phyloP scores from a whole-genome alignment of 1,140 invertebrate genomes.

The Trinorchestia longiramus region DNA sequence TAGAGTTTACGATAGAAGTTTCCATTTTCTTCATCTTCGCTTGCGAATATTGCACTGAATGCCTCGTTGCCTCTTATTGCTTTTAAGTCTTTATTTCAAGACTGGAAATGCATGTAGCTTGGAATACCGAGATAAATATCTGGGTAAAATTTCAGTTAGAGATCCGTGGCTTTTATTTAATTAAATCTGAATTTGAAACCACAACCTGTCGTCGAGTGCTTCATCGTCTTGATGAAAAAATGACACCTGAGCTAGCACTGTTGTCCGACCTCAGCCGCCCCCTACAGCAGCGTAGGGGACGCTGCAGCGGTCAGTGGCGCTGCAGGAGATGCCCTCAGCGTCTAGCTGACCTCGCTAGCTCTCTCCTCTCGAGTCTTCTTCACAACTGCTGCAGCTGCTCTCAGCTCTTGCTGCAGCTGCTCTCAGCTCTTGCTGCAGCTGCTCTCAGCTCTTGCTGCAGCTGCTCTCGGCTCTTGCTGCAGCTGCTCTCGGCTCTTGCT shows the following conservation, averaged over 20 bases:
- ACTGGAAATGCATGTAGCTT: no score
- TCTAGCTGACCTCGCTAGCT: not conserved
- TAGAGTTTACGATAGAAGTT: no score
- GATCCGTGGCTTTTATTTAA: no score
- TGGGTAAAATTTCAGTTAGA: no score
- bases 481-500: not conserved
- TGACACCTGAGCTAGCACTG: not conserved
- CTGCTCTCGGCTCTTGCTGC: not conserved
- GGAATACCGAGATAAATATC: no score
- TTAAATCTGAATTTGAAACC: no score
- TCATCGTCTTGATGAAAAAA: not conserved
- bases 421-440: not conserved
- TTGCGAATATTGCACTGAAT: no score
- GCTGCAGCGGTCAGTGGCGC: constrained; percentile 8
- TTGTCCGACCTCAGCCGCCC: not conserved
- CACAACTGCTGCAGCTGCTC: not conserved
- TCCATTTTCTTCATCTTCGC: no score
- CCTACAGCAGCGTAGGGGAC: not conserved
- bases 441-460: not conserved
- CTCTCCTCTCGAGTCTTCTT: not conserved
- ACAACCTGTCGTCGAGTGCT: no score
- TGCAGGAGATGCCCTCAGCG: constrained; percentile 49
- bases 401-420: not conserved
- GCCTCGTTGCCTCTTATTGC: no score
- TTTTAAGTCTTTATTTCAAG: no score